Evolutionary conservation across 2,113 vertebrate species (phyloP).

Genomic region (Theristicus caerulescens): DNA sequence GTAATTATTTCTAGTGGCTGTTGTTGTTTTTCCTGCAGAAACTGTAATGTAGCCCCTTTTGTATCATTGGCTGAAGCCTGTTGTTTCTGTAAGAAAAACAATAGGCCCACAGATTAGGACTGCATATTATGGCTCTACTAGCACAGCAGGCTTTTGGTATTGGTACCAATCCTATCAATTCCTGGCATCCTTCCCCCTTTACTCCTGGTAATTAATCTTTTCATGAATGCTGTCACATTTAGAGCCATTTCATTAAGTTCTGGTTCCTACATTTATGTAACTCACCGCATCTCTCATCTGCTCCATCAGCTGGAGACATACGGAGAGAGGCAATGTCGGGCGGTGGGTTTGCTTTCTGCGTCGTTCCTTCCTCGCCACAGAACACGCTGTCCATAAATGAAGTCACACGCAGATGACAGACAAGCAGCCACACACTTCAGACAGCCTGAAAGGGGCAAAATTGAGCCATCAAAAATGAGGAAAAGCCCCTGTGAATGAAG

Average conservation of each 20-base stretch:
- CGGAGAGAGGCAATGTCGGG: background rate
- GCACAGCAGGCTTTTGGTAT: slow-evolving; percentile 77
- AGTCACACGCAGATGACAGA: background rate
- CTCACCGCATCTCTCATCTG: slow-evolving; percentile 34
- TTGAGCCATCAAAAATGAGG: slow-evolving; percentile 13
- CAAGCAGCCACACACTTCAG: background rate
- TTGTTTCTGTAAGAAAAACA: slow-evolving; percentile 80
- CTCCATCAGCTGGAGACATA: background rate
- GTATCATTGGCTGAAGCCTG: slow-evolving; percentile 73
- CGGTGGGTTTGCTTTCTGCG: rapidly evolving
- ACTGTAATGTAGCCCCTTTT: slow-evolving; percentile 73
- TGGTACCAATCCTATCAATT: slow-evolving; percentile 82
- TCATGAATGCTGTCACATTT: slow-evolving; percentile 80
- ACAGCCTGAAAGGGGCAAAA: slow-evolving; percentile 24
- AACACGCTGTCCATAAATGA: background rate
- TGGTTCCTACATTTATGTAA: slow-evolving; percentile 44
- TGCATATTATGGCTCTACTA: slow-evolving; percentile 76
- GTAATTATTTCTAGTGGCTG: slow-evolving; percentile 74
- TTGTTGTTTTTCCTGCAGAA: slow-evolving; percentile 72
- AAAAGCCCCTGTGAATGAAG: background rate
- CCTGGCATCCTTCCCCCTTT: slow-evolving; percentile 79
- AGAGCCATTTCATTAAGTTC: slow-evolving; percentile 78
- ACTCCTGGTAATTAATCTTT: slow-evolving; percentile 86
- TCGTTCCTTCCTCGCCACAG: background rate
- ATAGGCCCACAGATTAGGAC: slow-evolving; percentile 77